Base-by-base conservation (phyloP, 1,140 invertebrate species). In the Hycleus cichorii region DNA sequence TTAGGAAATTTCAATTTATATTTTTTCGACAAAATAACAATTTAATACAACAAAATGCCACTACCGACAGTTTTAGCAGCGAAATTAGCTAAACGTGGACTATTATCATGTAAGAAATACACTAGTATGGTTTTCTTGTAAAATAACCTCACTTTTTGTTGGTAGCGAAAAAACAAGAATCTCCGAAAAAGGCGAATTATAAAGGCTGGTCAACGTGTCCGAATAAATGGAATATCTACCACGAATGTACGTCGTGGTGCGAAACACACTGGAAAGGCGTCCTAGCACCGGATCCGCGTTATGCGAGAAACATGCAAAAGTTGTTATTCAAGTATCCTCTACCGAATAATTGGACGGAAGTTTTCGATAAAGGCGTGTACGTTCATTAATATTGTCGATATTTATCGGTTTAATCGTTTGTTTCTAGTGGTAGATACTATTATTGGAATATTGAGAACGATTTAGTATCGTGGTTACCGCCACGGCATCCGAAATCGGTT, bases 161-260 rank as follows among this genome's bases (percentile, higher is more conserved):
- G 32, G 7, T 7, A 72, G 62, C 57, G 25, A 66, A 63, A 58
- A 64, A 66, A 62, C 12, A 49, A 5, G 54, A 70, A 27, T 49
- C 78, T 45, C 57, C 67, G 60, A 71, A 61, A 66, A 72, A 71
- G 79, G 77, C 73, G 72, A 79, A 81, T 18, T 81, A 78, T 26
- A 80, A 80, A 64, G 79, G 80, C 32, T 85, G 86, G 63, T 82
- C 81, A 64, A 88, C 89, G 3, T 99, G 97, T 75, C 97, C 97
- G 2, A 98, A 98, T 71, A 97, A 95, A 75, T 90, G 83, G 65
- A 99, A 98, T 72, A 88, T 93, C 57, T 95, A 89, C 74, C 97
- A 99, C 72, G 87, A 93, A 60, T 99, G 97, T 75, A 84, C 83
- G 2, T 81, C 84, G 25, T 96, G 83, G 76, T 99, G 97, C 77